Evolutionary conservation across 1,140 invertebrate species (phyloP), one percentile per base, ranked within the genome.

Genomic region (Belonocnema kinseyi): DNA sequence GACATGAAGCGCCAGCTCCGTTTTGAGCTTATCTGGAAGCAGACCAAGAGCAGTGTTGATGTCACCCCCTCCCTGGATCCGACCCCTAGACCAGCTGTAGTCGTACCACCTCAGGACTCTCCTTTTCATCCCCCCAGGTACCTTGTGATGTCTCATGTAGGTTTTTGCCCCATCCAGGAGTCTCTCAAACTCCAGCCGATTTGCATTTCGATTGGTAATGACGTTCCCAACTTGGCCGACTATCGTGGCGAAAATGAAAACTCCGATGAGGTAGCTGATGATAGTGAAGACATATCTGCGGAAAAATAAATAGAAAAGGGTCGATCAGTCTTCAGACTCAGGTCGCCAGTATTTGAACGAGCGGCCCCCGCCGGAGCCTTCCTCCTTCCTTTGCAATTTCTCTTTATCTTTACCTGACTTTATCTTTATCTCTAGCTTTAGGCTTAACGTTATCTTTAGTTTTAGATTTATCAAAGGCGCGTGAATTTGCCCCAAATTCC

Each of bases 241-340:
- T 86, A 99, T 98, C 14, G 97, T 99, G n/a, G 98, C 97, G 91
- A 99, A 99, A 88, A 99, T 98, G 93, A 99, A 99, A 51, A 99
- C 97, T 75, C 98, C 98, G 85, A 99, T 98, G 80, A 99, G 93
- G 92, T 99, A 99, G 92, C 97, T 98, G 81, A 98, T 95, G 88
- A 99, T 99, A 74, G 97, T 98, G 91, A 99, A 99, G 85, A 98
- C 93, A 92, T 98, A 99, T 93, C 98, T 99, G 93, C 72, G 94
- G 94, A 90, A 26, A 72, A 77, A 72, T 53, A 80, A 61, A 80
- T 58, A 90, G 86, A 89, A 87, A 86, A 86, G 77, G 83, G 74
- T 77, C 82, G 78, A 88, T 88, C 85, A 89, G 87, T 89, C 80
- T 79, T 85, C 82, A 71, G 72, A 74, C 21, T 78, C 74, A 53